These are phyloP conservation scores for Helarctos malayanus DNA, from an alignment of 2,797 vertebrate species.

Conservation along the genomic window DNA sequence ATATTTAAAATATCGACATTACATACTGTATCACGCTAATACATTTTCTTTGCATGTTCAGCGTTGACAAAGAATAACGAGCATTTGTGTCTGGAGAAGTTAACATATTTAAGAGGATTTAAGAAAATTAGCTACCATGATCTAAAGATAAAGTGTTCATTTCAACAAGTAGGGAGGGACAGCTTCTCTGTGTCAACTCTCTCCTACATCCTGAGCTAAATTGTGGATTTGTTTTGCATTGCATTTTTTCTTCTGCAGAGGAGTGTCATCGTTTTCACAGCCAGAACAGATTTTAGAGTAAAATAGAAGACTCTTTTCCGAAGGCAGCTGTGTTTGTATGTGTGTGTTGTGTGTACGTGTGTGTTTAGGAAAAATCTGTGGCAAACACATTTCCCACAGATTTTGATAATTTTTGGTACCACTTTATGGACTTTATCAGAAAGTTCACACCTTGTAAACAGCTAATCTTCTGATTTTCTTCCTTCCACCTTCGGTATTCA, in stretches of 20 bases:
- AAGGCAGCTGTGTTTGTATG: conserved; percentile 67
- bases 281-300: conserved; percentile 60
- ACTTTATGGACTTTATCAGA: conserved; percentile 36
- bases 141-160: conserved; percentile 60
- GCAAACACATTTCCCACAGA: conserved; percentile 21
- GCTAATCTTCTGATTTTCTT: background rate
- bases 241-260: conserved; percentile 53
- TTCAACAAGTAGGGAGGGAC: conserved; percentile 16
- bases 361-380: conserved; percentile 54
- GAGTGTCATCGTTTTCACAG: conserved; percentile 71
- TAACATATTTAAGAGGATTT: conserved; percentile 61
- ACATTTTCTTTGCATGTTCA: conserved; percentile 57
- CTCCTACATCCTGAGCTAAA: conserved; percentile 55
- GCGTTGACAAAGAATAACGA: background rate
- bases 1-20: background rate
- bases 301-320: conserved; percentile 52
- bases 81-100: conserved; percentile 27
- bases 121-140: conserved; percentile 53
- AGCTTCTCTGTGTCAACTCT: conserved; percentile 61
- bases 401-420: conserved; percentile 55
- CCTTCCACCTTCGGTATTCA: background rate
- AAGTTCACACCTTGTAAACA: background rate
- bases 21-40: background rate
- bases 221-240: conserved; percentile 61
- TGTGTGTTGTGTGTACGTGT: background rate